Evolutionary conservation across 2,113 vertebrate genomes (phyloP).

Genomic region (Rhinichthys klamathensis): DNA sequence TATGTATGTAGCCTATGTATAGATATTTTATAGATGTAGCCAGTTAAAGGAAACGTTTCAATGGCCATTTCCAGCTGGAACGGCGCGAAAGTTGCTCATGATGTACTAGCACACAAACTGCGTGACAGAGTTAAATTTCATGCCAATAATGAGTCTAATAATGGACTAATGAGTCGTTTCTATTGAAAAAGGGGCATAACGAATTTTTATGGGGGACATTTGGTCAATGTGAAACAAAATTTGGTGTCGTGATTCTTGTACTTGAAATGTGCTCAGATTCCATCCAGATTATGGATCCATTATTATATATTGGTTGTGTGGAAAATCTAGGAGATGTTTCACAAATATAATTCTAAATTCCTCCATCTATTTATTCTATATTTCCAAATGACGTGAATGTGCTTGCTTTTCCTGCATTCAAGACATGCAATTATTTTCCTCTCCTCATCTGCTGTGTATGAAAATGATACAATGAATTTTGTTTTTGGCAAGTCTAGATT

Average conservation of each 20-base stretch:
- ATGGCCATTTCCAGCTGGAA: not conserved
- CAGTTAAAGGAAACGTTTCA: not conserved
- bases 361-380: not conserved
- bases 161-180: not conserved
- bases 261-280: no score
- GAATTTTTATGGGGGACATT: not conserved
- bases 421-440: not conserved
- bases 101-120: not conserved
- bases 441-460: not conserved
- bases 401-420: not conserved
- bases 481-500: not conserved
- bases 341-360: not conserved
- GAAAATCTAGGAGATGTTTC: not conserved
- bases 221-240: no score
- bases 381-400: not conserved
- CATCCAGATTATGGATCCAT: not conserved
- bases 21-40: not conserved
- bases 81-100: slow-evolving; percentile 10
- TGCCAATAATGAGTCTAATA: not conserved
- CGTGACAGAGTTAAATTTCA: not conserved
- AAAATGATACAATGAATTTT: not conserved
- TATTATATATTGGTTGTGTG: not conserved
- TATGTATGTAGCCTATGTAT: not conserved
- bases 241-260: no score
- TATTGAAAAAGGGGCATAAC: not conserved